Percentiles rank a stretch among this genome's conserved stretches.
Conservation (phyloP, 2,797 vertebrate genomes). For the Pipistrellus pipistrellus region DNA sequence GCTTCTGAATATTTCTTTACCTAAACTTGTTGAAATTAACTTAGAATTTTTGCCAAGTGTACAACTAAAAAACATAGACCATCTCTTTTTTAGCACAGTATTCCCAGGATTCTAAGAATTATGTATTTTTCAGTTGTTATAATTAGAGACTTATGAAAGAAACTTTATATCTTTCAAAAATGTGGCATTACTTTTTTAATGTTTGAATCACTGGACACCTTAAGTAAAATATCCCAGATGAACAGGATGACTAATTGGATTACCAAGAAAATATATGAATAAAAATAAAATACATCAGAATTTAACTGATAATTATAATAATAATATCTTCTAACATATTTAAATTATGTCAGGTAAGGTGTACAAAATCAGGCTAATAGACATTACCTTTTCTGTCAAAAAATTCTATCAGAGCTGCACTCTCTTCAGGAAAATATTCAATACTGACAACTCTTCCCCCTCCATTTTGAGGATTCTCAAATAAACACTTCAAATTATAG, state of each 20-base stretch:
- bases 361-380: background rate
- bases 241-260: background rate
- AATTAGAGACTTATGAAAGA: slow-evolving; percentile 15
- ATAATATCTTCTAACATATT: background rate
- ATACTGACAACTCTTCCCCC: slow-evolving; percentile 78
- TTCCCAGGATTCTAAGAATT: slow-evolving; percentile 17
- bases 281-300: background rate
- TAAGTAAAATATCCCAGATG: background rate
- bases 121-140: background rate
- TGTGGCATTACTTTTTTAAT: background rate
- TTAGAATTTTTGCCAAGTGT: slow-evolving; percentile 8
- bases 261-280: background rate
- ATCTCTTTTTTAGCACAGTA: background rate
- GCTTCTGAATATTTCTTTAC: slow-evolving; percentile 25
- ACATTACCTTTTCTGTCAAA: slow-evolving; percentile 88
- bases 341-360: background rate
- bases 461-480: slow-evolving; percentile 90
- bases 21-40: background rate
- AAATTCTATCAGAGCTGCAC: slow-evolving; percentile 91
- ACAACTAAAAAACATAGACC: background rate
- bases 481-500: slow-evolving; percentile 89
- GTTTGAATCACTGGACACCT: background rate
- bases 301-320: background rate
- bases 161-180: slow-evolving; percentile 22
- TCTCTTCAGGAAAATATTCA: slow-evolving; percentile 87